Percentiles rank a stretch among this genome's conserved stretches.
These are phyloP conservation scores for Amphiprion percula DNA, from an alignment of 2,113 vertebrate species.

Conservation along the genomic window DNA sequence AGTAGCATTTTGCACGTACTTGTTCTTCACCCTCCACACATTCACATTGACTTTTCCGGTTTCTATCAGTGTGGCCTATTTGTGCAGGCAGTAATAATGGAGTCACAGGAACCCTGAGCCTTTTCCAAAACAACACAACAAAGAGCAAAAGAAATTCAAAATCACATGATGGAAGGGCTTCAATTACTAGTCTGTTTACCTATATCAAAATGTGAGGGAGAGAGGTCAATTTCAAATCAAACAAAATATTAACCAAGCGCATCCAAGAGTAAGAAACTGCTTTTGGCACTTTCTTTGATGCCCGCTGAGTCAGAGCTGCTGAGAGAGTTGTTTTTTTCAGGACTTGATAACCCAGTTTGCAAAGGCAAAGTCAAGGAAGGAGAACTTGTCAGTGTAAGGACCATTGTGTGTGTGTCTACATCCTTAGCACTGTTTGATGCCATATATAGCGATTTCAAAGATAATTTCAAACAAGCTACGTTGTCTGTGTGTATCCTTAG, in stretches of 20 bases:
- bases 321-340: constrained; percentile 52
- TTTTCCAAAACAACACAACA: constrained; percentile 8
- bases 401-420: constrained; percentile 29
- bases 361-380: constrained; percentile 67
- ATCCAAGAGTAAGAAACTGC: constrained; percentile 65
- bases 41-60: background rate
- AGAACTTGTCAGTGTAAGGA: constrained; percentile 39
- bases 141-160: constrained; percentile 10
- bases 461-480: constrained; percentile 22
- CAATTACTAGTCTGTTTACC: constrained; percentile 54
- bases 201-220: constrained; percentile 40
- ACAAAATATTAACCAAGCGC: constrained; percentile 75
- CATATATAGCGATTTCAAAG: constrained; percentile 27
- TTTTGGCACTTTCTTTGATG: constrained; percentile 76
- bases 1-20: background rate
- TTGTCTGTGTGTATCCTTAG: constrained; percentile 7
- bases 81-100: background rate
- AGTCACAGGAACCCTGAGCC: background rate
- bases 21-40: background rate
- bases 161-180: constrained; percentile 20
- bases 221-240: constrained; percentile 69
- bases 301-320: constrained; percentile 63
- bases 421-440: constrained; percentile 12
- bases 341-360: constrained; percentile 65
- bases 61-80: background rate